Percentiles rank a stretch among this genome's conserved stretches.
Evolutionary conservation across 2,113 vertebrate species (phyloP).

Genomic region (Pomatorhinus ruficollis): DNA sequence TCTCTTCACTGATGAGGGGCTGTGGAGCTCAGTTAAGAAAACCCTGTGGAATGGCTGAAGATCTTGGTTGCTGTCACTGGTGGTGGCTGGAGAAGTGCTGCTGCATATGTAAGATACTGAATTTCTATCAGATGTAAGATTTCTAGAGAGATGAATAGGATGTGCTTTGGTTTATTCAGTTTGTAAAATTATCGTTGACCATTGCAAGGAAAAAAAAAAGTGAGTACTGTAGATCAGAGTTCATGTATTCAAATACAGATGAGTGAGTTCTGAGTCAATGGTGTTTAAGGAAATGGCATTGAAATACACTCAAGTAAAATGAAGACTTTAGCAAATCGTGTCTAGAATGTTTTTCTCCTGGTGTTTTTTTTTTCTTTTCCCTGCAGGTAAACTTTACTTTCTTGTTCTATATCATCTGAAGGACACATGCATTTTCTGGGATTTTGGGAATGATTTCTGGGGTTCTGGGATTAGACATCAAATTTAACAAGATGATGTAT

Average conservation of each 20-base stretch:
- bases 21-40: neutral
- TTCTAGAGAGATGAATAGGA: neutral
- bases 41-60: neutral
- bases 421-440: conserved; percentile 49
- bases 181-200: neutral
- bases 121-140: neutral
- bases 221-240: neutral
- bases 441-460: conserved; percentile 66
- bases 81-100: neutral
- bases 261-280: neutral
- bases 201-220: neutral
- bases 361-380: neutral
- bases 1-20: neutral
- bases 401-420: conserved; percentile 56
- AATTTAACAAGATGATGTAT: conserved; percentile 72
- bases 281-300: neutral
- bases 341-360: neutral
- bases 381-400: conserved; percentile 43
- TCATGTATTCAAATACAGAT: neutral
- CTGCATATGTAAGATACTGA: neutral
- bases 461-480: conserved; percentile 67
- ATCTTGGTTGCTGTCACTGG: neutral
- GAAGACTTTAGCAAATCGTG: neutral
- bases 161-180: neutral
- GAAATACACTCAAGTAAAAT: neutral